Evolutionary conservation across 2,113 vertebrate species (phyloP).

Genomic region (Ciconia boyciana): DNA sequence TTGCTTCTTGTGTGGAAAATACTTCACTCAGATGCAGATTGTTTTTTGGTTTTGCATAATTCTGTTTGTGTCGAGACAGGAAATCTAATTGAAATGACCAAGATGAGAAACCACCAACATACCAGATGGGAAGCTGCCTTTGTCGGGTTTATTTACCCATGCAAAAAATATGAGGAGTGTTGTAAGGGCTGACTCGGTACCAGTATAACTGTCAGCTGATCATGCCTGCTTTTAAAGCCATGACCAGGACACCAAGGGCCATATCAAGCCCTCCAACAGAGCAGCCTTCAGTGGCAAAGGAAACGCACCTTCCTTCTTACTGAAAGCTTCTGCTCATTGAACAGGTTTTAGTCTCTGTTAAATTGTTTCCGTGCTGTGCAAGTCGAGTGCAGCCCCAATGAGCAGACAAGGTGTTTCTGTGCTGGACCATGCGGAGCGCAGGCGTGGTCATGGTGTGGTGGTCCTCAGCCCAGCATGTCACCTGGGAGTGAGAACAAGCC

Average conservation of each 20-base stretch:
- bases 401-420: background rate
- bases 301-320: background rate
- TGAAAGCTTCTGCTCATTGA: background rate
- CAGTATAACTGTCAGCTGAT: background rate
- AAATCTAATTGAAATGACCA: background rate
- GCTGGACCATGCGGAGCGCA: background rate
- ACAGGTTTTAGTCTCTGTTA: background rate
- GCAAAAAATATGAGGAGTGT: background rate
- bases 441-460: background rate
- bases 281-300: background rate
- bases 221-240: background rate
- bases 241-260: background rate
- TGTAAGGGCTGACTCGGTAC: background rate
- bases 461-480: background rate
- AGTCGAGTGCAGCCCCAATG: fast-evolving
- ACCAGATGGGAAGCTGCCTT: background rate
- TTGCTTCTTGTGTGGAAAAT: constrained; percentile 13
- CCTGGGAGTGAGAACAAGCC: background rate
- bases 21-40: background rate
- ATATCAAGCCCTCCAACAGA: background rate
- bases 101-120: background rate
- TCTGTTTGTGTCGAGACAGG: background rate
- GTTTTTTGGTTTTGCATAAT: background rate
- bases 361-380: background rate
- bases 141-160: background rate